phyloP scores from a whole-genome alignment of 2,797 vertebrate genomes.

The Sorex maritimensis region DNA sequence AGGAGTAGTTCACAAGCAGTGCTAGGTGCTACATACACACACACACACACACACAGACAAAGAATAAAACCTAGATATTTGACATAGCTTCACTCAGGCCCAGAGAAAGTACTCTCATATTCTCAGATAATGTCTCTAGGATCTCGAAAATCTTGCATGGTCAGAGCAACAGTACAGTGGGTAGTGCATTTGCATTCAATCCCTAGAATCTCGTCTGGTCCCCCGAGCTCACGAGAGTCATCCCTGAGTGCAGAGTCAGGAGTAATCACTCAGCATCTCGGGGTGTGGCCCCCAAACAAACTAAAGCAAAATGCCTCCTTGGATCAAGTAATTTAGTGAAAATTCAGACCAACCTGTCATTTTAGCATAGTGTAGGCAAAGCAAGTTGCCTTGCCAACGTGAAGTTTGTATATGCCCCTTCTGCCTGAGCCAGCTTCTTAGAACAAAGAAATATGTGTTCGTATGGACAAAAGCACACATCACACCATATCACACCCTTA shows the following conservation, averaged over 20 bases:
- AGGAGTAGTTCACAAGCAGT: too few relatives aligned
- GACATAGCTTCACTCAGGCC: slow-evolving; percentile 28
- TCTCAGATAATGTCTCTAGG: slow-evolving; percentile 12
- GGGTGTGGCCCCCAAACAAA: too few relatives aligned
- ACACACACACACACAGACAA: not conserved
- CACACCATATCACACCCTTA: not conserved
- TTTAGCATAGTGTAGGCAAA: slow-evolving; percentile 8
- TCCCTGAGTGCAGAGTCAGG: too few relatives aligned
- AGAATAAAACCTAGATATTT: slow-evolving; percentile 41
- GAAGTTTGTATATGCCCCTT: not conserved
- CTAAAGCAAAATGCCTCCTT: not conserved
- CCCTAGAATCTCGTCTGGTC: too few relatives aligned
- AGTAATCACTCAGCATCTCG: too few relatives aligned
- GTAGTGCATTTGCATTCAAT: too few relatives aligned
- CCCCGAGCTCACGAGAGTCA: too few relatives aligned
- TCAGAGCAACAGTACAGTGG: too few relatives aligned
- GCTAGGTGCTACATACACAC: too few relatives aligned
- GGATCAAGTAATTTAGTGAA: slow-evolving; percentile 39
- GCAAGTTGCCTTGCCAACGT: not conserved
- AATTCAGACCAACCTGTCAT: slow-evolving; percentile 33
- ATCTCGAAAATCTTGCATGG: slow-evolving; percentile 20
- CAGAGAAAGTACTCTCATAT: slow-evolving; percentile 45
- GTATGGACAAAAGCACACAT: not conserved
- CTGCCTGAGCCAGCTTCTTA: not conserved
- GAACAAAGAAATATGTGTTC: not conserved